Evolutionary conservation across 2,888 invertebrate species (phyloP), one percentile per base, ranked within the genome.

Genomic region (Entomobrya multifasciata): DNA sequence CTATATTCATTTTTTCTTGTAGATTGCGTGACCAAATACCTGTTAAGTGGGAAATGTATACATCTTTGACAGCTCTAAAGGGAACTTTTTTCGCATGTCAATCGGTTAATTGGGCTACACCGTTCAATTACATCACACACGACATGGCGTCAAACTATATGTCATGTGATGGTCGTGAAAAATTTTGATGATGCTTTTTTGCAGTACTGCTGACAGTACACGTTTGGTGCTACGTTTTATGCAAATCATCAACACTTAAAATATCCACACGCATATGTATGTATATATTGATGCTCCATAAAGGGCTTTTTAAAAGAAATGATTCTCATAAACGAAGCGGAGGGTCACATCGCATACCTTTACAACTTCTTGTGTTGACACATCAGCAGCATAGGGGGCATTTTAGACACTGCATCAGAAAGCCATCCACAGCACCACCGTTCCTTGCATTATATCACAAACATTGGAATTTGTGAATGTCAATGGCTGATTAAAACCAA

Each of bases 21-120:
- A 67, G 70, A 70, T 81, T 81, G 81, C 81, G 81, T 81, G 81
- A 72, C 81, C 70, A 57, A 57, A 81, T 81, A 72, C 81, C 60
- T 70, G 57, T 70, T 72, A 70, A 72, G 81, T 57, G 44, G 44
- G 70, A 8, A 81, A 70, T 49, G 81, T 8, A 44, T 20, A 36
- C 6, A 36, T 27, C 30, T 30, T 62, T 62, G 27, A n/a, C 36
- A 36, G 36, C 8, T n/a, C 62, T n/a, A 62, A 44, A 41, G 36
- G 30, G 77, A 70, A 70, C 44, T 52, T 57, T 78, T 81, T 81
- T 70, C 72, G 81, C 81, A 67, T 80, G 81, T 70, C 81, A 70
- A 70, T 70, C 81, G 70, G 70, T 70, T 81, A 81, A 81, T 81
- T 81, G 81, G 81, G 27, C 72, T 60, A 25, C 79, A 57, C 55